Conservation (phyloP, 2,113 vertebrate species). For the Hemicordylus capensis region DNA sequence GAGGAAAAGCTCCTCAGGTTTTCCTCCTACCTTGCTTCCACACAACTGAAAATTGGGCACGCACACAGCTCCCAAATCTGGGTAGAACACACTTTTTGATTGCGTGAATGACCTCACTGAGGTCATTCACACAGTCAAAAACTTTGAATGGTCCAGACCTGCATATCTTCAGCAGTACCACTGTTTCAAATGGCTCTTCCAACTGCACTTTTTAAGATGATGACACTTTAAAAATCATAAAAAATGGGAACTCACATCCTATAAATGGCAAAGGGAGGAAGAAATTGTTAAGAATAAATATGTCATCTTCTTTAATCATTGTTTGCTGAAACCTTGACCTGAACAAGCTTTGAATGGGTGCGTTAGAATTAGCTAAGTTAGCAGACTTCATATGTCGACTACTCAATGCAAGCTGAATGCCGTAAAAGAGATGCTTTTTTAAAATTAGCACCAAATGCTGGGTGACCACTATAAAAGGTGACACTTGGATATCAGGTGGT, state of each 20-base stretch:
- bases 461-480: slow-evolving; percentile 9
- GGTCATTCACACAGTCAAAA: no score
- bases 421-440: slow-evolving; percentile 12
- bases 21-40: no score
- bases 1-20: no score
- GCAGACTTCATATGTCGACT: slow-evolving; percentile 11
- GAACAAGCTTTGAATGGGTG: not conserved
- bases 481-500: slow-evolving; percentile 4
- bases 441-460: slow-evolving; percentile 5
- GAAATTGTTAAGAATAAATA: not conserved
- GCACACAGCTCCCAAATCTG: no score
- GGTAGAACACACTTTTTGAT: no score
- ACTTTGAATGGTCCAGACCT: no score
- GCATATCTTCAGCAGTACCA: not conserved
- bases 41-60: no score
- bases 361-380: slow-evolving; percentile 24
- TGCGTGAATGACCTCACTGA: no score
- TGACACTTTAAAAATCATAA: not conserved
- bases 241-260: not conserved
- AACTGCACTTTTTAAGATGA: no score
- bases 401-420: slow-evolving; percentile 4
- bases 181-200: not conserved
- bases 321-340: not conserved
- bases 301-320: not conserved
- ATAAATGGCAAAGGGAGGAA: not conserved